Base-by-base conservation (phyloP, 2,797 vertebrate genomes). In the Nasua narica region DNA sequence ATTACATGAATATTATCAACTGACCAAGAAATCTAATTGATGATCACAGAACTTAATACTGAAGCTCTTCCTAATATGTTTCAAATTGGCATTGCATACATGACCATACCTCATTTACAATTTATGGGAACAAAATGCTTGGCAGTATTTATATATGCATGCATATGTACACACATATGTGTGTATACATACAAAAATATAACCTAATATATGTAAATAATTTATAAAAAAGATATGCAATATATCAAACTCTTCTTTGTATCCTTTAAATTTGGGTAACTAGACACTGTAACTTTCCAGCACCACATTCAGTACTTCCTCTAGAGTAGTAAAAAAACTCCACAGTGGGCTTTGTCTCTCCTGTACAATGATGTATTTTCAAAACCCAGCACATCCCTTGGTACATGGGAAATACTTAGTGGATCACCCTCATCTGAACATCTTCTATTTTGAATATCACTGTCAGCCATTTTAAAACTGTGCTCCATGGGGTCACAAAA, bases 1-100 rank as follows among this genome's bases (percentile, higher is more conserved):
- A 90, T 95, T 97, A 91, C 11, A 89, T 21, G 35, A 95, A 60
- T 91, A 79, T 96, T 94, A 70, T 92, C 74, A 95, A 94, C 70
- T 95, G 56, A 58, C 56, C 25, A 74, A 93, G 84, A 95, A 69
- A 50, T 69, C 40, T 89, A 96, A 88, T 91, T 94, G 21, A 60
- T 96, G 67, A 81, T 89, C 94, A 91, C 25, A 88, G 14, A 91
- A 86, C 29, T 70, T 88, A 86, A 67, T 90, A 62, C 10, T 52
- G 43, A 86, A 21, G 2, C 62, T 90, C 43, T 91, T 69, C 35
- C 70, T 74, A 27, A 77, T 54, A 52, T 96, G 52, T 90, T 93
- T 94, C 72, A 83, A 85, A 89, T 32, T 79, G 18, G 82, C 15
- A 76, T 94, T 85, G n/a, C 2, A 16, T 85, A 52, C 2, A 52